Conservation (phyloP, 2,888 invertebrate genomes). For the Didymodactylos carnosus region DNA sequence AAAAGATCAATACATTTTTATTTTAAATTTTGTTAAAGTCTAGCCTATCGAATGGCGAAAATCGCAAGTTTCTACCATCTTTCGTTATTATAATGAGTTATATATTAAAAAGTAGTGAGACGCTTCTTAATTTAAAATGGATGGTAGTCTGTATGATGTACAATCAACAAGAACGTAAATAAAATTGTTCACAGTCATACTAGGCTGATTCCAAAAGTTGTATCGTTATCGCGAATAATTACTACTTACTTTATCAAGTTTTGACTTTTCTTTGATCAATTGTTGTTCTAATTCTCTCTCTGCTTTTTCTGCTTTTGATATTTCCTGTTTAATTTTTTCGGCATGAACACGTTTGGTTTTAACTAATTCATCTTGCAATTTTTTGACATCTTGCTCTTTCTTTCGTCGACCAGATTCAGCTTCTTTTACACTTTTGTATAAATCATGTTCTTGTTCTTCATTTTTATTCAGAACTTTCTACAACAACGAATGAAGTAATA, state of each 20-base stretch:
- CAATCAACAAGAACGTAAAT: too few species aligned
- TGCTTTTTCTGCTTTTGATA: constrained; percentile 19
- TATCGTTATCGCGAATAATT: too few species aligned
- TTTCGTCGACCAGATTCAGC: constrained; percentile 28
- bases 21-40: too few species aligned
- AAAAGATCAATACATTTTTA: too few species aligned
- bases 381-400: constrained; percentile 26
- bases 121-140: too few species aligned
- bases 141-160: too few species aligned
- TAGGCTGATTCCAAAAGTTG: too few species aligned
- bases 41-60: too few species aligned
- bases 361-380: constrained; percentile 22
- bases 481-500: not conserved
- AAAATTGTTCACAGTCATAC: too few species aligned
- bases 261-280: constrained; percentile 25
- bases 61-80: too few species aligned
- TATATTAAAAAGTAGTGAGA: too few species aligned
- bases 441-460: constrained; percentile 25
- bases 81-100: too few species aligned
- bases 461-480: constrained; percentile 30
- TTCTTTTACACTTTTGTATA: constrained; percentile 26
- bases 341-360: constrained; percentile 24
- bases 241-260: constrained; percentile 29
- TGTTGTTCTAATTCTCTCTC: constrained; percentile 26
- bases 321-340: constrained; percentile 22